Evolutionary conservation across 2,888 invertebrate species (phyloP), one percentile per base, ranked within the genome.

Genomic region (Melipona beecheii): DNA sequence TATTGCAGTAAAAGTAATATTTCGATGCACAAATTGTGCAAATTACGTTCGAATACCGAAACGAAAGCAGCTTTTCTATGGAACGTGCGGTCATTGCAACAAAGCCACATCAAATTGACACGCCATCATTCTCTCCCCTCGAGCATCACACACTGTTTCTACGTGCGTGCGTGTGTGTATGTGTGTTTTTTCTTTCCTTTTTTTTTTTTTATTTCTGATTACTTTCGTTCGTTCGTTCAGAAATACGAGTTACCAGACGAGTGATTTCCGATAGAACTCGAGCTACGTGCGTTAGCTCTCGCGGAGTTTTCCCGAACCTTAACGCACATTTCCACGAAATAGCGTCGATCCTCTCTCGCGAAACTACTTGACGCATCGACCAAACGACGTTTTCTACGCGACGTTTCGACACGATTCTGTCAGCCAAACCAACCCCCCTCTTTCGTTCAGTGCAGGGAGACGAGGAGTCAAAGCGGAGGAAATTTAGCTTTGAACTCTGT

Each of bases 301-400:
- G 6, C 17, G 24, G 4, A n/a, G n/a, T 36, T 2, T n/a, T 1
- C 31, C n/a, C 43, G 24, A 31, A 31, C 52, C 49, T 69, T 69
- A 2, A 27, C 43, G 43, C n/a, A 66, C 31, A 24, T 36, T 19
- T 17, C 50, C 13, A 31, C 43, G 43, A 43, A 9, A 43, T 0
- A 11, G 43, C 36, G 50, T 43, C 21, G 56, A 62, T 72, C 17
- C 58, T 54, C 27, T 54, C 36, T 15, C 17, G 21, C 24, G 52
- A 24, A 60, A 27, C 50, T 27, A 84, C 76, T 65, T 69, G 84
- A 84, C 84, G 69, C 66, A 71, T 64, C 56, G 79, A 84, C 76
- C 21, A 65, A 72, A 79, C 75, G 79, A 80, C 84, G 62, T 60
- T 66, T 70, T 27, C 27, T 27, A 27, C 27, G 27, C 75, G 79